Conservation (phyloP, 2,113 vertebrate genomes). For the Zapornia atra region DNA sequence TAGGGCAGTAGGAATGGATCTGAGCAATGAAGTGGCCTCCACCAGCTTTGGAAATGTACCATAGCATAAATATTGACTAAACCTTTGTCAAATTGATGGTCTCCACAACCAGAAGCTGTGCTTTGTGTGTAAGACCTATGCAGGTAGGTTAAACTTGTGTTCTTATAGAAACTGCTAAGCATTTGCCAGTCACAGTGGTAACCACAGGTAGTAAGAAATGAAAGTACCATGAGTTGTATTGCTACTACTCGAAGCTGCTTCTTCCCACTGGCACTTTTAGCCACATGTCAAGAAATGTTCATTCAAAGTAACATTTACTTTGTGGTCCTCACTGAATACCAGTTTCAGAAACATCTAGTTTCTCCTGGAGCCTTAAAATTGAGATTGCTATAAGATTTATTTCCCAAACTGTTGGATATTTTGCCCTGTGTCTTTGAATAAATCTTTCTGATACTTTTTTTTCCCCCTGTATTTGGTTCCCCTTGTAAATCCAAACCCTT, state of each 20-base stretch:
- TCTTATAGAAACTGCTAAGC: neutral
- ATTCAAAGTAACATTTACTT: neutral
- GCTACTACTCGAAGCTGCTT: neutral
- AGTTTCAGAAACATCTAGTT: neutral
- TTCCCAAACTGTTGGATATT: neutral
- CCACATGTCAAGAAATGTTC: neutral
- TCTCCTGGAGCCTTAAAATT: neutral
- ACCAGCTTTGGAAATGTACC: slow-evolving; percentile 30
- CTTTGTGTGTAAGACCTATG: slow-evolving; percentile 5
- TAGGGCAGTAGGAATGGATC: neutral
- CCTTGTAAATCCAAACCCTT: neutral
- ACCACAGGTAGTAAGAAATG: slow-evolving; percentile 35
- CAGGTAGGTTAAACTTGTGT: slow-evolving; percentile 39
- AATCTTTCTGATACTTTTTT: neutral
- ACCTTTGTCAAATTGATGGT: slow-evolving; percentile 38
- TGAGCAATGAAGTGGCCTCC: slow-evolving; percentile 53
- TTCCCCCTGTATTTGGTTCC: neutral
- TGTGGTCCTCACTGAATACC: neutral
- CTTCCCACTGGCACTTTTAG: neutral
- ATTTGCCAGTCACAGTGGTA: slow-evolving; percentile 7
- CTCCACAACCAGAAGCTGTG: neutral
- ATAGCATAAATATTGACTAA: slow-evolving; percentile 22
- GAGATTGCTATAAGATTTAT: neutral
- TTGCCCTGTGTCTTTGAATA: neutral
- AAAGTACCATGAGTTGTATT: neutral